Percentiles rank a stretch among this genome's conserved stretches.
These are phyloP conservation scores for Heterodera schachtii DNA, from an alignment of 1,140 invertebrate species.

Conservation along the genomic window DNA sequence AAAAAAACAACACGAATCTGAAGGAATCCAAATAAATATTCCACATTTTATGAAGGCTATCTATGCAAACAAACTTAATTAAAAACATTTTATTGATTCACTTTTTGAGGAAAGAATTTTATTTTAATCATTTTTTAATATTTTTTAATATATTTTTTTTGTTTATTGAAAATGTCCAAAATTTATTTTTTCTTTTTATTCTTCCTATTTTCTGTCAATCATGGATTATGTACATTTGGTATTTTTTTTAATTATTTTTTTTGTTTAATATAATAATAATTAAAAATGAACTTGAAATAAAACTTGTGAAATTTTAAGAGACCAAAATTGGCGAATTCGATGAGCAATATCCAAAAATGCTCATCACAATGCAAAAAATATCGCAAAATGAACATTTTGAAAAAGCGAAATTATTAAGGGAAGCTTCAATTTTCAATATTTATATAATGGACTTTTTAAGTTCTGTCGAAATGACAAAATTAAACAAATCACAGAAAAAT, in stretches of 20 bases:
- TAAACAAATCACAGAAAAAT: neutral
- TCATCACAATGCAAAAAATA: neutral
- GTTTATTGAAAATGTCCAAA: too few relatives aligned
- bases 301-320: neutral
- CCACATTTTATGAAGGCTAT: too few relatives aligned
- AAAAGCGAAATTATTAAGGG: too few relatives aligned
- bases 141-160: too few relatives aligned
- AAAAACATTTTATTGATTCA: too few relatives aligned
- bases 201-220: neutral
- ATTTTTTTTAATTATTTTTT: neutral
- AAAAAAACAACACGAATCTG: too few relatives aligned
- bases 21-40: too few relatives aligned
- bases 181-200: too few relatives aligned
- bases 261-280: neutral
- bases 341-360: neutral
- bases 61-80: too few relatives aligned
- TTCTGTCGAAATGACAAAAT: neutral
- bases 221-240: neutral
- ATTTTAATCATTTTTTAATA: too few relatives aligned
- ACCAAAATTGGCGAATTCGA: neutral
- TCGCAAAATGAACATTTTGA: neutral
- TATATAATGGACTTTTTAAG: neutral
- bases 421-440: neutral
- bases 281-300: neutral
- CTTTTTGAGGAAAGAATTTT: too few relatives aligned